Evolutionary conservation across 1,140 invertebrate genomes (phyloP).

Genomic region (Drosophila setifemur): DNA sequence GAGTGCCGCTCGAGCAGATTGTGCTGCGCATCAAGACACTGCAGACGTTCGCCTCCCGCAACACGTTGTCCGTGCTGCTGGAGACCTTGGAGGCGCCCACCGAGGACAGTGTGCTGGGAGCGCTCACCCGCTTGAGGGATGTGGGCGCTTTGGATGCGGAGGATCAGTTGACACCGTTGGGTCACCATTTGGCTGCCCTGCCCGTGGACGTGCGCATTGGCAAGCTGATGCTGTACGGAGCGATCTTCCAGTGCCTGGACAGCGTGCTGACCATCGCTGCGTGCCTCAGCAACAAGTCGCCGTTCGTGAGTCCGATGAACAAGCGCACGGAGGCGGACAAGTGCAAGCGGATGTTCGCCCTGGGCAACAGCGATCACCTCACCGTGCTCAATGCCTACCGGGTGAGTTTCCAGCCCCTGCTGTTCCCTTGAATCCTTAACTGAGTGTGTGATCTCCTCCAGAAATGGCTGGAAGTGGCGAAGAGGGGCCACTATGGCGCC

Average conservation of each 20-base stretch:
- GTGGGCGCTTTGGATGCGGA: slow-evolving; percentile 93
- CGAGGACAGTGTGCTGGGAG: slow-evolving; percentile 89
- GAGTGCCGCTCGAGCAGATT: slow-evolving; percentile 93
- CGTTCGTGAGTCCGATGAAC: slow-evolving; percentile 90
- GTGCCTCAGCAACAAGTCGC: slow-evolving; percentile 92
- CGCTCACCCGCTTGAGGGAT: slow-evolving; percentile 89
- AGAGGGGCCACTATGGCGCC: slow-evolving; percentile 84
- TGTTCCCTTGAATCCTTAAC: neutral
- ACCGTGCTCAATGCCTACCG: slow-evolving; percentile 90
- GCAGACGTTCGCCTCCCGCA: slow-evolving; percentile 86
- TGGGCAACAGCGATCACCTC: slow-evolving; percentile 91
- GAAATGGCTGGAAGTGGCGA: slow-evolving; percentile 88
- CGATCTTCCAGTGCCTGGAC: slow-evolving; percentile 96
- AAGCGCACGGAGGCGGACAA: slow-evolving; percentile 88
- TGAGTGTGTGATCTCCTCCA: slow-evolving; percentile 76
- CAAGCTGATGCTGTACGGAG: slow-evolving; percentile 94
- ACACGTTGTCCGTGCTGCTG: slow-evolving; percentile 88
- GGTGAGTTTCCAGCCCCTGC: slow-evolving; percentile 78
- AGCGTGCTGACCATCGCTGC: slow-evolving; percentile 96
- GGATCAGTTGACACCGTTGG: slow-evolving; percentile 92
- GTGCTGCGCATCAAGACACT: slow-evolving; percentile 94
- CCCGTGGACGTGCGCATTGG: slow-evolving; percentile 95
- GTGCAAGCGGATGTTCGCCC: slow-evolving; percentile 88
- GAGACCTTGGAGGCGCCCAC: slow-evolving; percentile 92
- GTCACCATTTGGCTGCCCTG: slow-evolving; percentile 93